phyloP scores from a whole-genome alignment of 2,113 vertebrate species.

The Coturnix japonica region DNA sequence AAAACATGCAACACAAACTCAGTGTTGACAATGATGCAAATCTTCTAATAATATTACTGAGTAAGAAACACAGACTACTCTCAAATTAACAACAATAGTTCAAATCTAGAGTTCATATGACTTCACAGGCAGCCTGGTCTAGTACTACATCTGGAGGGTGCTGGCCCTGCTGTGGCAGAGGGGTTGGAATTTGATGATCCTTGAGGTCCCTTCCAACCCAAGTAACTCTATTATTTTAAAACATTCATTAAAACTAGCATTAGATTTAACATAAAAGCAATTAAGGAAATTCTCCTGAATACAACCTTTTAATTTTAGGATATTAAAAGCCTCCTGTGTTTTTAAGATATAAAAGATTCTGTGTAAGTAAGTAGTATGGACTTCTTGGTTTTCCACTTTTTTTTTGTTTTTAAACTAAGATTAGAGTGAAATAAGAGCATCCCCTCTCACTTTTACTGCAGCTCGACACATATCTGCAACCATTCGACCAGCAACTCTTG shows the following conservation, averaged over 20 bases:
- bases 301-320: background rate
- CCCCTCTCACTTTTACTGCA: constrained; percentile 87
- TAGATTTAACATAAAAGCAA: background rate
- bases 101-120: background rate
- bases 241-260: background rate
- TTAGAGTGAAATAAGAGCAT: background rate
- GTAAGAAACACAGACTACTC: background rate
- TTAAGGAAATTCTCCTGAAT: background rate
- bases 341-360: background rate
- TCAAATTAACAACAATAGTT: background rate
- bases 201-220: too few species aligned
- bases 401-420: background rate
- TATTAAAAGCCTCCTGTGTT: background rate
- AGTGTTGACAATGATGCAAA: background rate
- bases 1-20: background rate
- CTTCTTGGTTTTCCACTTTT: background rate
- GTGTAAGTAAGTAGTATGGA: background rate
- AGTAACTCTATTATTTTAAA: background rate
- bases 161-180: too few species aligned
- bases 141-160: too few species aligned
- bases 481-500: constrained; percentile 95
- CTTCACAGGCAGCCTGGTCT: too few species aligned
- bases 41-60: background rate
- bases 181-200: too few species aligned
- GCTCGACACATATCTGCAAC: constrained; percentile 98